Percentiles rank a stretch among this genome's conserved stretches.
Conservation (phyloP, 2,113 vertebrate species). For the Varanus salvator region DNA sequence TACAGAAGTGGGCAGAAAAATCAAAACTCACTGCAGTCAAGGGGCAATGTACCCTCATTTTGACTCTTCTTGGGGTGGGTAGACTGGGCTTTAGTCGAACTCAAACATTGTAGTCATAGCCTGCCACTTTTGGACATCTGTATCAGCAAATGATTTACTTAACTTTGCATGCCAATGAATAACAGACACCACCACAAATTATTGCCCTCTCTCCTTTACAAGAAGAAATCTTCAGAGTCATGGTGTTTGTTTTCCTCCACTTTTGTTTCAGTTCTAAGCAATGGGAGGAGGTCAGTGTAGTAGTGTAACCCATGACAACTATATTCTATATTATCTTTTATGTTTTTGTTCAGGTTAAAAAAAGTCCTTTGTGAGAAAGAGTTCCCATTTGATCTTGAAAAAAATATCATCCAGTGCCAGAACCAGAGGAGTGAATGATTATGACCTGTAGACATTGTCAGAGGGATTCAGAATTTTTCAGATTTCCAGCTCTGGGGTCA, state of each 20-base stretch:
- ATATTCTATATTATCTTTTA: background rate
- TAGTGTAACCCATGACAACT: constrained; percentile 3
- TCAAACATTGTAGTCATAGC: background rate
- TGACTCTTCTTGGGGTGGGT: background rate
- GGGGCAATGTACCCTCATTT: background rate
- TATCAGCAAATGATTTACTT: background rate
- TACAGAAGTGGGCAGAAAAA: background rate
- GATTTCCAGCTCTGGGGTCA: no score
- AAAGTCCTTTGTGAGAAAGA: background rate
- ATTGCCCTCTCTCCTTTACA: background rate
- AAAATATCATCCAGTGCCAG: background rate
- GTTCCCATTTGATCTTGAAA: background rate
- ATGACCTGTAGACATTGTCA: no score
- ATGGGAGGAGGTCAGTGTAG: background rate
- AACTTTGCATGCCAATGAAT: background rate
- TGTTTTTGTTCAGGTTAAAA: background rate
- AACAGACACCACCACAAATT: background rate
- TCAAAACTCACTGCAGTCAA: background rate
- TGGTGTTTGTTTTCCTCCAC: background rate
- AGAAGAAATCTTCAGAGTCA: constrained; percentile 5
- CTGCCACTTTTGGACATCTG: background rate
- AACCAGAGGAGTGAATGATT: background rate
- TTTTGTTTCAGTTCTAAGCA: background rate
- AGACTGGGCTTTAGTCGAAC: background rate
- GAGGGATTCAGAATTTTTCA: no score